Base-by-base conservation (phyloP, 2,888 invertebrate species). In the Ichneumon xanthorius region DNA sequence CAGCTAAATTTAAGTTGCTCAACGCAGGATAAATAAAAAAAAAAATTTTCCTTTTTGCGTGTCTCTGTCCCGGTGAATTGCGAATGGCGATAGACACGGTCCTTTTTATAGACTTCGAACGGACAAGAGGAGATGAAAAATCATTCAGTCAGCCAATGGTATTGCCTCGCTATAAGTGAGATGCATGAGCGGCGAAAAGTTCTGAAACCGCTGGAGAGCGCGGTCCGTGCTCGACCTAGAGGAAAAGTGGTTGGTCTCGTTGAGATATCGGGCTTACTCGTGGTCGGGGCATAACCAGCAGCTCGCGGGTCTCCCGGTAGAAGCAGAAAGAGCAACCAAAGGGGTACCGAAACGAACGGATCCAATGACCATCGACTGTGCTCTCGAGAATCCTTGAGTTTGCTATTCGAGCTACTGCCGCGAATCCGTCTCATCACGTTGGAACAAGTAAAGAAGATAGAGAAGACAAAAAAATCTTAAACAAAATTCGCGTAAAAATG, bases 211-310 rank as follows among this genome's bases (percentile, higher is more conserved):
- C 63, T 22, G 45, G 61, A 50, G 82, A 37, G 78, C n/a, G 33
- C 7, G 14, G 16, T 37, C 48, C 53, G 77, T 73, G 73, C 85
- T 80, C 76, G 85, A 80, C 50, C 82, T 68, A 63, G 77, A 65
- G 65, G 37, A 85, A 86, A 82, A 86, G 80, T 82, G 85, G 82
- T 68, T 73, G 73, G 77, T 83, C 77, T 80, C 67, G 77, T 80
- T 72, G 82, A 80, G 80, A 83, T 86, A 80, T 80, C 85, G 82
- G 73, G 77, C 85, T 86, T 83, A 86, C 85, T 78, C 77, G 80
- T 80, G 45, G 68, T 22, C 37, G 55, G 76, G 67, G 80, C 80
- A 26, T 79, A 61, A 71, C 75, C 67, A 30, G 55, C 40, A 16
- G 58, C 26, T 45, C 58, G 48, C 14, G 33, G 72, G n/a, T 33